These are phyloP conservation scores for Isichthys henryi DNA, from an alignment of 2,113 vertebrate genomes.

Conservation along the genomic window DNA sequence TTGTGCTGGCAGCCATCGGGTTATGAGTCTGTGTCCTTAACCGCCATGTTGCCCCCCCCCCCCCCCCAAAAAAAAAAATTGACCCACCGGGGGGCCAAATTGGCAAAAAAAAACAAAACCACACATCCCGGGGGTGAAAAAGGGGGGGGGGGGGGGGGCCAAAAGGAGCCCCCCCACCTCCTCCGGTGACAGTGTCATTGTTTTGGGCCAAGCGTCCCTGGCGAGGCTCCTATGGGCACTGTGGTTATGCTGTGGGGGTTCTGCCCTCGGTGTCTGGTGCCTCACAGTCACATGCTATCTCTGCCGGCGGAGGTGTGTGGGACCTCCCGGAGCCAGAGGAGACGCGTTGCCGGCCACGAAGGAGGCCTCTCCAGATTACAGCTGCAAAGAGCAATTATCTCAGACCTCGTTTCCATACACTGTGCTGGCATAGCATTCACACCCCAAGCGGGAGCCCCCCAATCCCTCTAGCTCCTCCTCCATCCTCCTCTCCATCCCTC, in stretches of 20 bases:
- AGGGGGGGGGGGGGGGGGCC: neutral
- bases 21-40: neutral
- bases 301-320: neutral
- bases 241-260: too few species aligned
- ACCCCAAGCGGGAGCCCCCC: neutral
- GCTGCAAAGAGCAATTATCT: neutral
- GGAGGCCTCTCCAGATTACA: conserved; percentile 9
- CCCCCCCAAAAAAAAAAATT: neutral
- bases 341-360: neutral
- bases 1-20: neutral
- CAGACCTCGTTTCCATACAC: neutral
- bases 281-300: neutral
- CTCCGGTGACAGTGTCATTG: neutral
- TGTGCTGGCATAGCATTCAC: neutral
- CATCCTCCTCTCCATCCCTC: neutral
- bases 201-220: too few species aligned
- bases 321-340: neutral
- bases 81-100: too few species aligned
- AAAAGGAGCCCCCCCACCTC: neutral
- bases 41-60: neutral
- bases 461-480: neutral
- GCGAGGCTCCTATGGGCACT: neutral
- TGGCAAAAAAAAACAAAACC: too few species aligned
- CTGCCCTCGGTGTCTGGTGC: neutral
- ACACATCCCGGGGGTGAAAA: too few species aligned